Base-by-base conservation (phyloP, 2,888 invertebrate species). In the Drosophila affinis region DNA sequence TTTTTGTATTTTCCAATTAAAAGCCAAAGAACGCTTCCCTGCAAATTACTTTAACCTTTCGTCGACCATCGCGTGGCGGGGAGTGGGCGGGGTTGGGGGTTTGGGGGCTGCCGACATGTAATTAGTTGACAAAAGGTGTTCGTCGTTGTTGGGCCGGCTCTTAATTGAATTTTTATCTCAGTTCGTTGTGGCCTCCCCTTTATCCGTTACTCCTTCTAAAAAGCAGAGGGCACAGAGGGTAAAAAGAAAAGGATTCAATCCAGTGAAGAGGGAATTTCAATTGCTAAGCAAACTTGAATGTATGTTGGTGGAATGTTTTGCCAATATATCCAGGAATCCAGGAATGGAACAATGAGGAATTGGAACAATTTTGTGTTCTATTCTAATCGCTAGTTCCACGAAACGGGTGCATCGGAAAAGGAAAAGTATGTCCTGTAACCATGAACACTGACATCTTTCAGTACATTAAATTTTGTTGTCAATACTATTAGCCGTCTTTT, bases 151-250 rank as follows among this genome's bases (percentile, higher is more conserved):
- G 54, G 32, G 71, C 60, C 59, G 57, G 52, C 57, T 61, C 70
- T 83, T 83, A 85, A 85, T 85, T 85, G 86, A 87, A 85, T 87
- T 85, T 85, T 85, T 87, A 87, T 87, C 86, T 87, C 69, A 62
- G 59, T 77, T 67, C 61, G 48, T 72, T 65, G 58, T 51, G 53
- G 24, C 62, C 70, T 18, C 48, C 57, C 6, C 21, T 47, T 47
- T 47, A 48, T 14, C 29, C 51, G 9, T 17, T 21, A 21, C 34
- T 55, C 21, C 65, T 62, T 48, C 56, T 17, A 56, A 70, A 67
- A 51, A 45, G 46, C n/a, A 7, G 24, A 7, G 24, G 17, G 12
- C 5, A 34, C 12, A 34, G 18, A 10, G 10, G 3, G 6, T 14
- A 21, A 14, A 29, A 32, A 46, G 61, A 64, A 84, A 58, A 56